Percentiles rank a stretch among this genome's conserved stretches.
Conservation (phyloP, 2,888 invertebrate species). For the Gisinianus flammeolus region DNA sequence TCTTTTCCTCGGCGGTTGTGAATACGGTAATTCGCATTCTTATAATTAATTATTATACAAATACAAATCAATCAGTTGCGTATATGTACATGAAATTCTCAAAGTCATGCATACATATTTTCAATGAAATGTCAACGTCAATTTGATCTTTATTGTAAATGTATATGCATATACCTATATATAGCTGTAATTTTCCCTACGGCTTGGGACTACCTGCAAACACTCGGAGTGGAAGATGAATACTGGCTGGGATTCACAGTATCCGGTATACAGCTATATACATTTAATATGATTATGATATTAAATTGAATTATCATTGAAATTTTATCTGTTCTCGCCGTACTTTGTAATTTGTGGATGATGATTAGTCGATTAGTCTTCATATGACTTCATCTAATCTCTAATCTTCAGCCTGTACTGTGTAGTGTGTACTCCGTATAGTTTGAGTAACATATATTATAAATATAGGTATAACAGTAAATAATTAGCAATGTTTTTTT, state of each 20-base stretch:
- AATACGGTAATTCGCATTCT: slow-evolving; percentile 61
- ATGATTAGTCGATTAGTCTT: no score
- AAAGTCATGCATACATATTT: no score
- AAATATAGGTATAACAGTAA: no score
- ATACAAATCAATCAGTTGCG: no score
- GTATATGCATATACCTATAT: slow-evolving; percentile 51
- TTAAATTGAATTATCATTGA: no score
- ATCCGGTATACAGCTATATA: slow-evolving; percentile 54
- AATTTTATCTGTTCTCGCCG: not conserved
- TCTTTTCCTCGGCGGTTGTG: slow-evolving; percentile 62
- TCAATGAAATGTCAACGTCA: not conserved
- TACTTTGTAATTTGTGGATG: not conserved
- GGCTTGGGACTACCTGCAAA: slow-evolving; percentile 62
- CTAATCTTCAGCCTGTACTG: no score
- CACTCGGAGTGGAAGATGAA: slow-evolving; percentile 60
- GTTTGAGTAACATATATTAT: no score
- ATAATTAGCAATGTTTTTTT: no score
- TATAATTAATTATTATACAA: not conserved
- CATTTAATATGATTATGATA: no score
- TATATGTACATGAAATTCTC: no score
- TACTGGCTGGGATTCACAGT: slow-evolving; percentile 63
- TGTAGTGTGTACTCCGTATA: no score
- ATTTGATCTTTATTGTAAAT: not conserved
- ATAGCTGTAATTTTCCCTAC: slow-evolving; percentile 64
- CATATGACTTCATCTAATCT: no score